A percentile compares a stretch with the other conserved stretches of the same genome.
Conservation (phyloP, 2,113 vertebrate species). For the Syrrhaptes paradoxus region DNA sequence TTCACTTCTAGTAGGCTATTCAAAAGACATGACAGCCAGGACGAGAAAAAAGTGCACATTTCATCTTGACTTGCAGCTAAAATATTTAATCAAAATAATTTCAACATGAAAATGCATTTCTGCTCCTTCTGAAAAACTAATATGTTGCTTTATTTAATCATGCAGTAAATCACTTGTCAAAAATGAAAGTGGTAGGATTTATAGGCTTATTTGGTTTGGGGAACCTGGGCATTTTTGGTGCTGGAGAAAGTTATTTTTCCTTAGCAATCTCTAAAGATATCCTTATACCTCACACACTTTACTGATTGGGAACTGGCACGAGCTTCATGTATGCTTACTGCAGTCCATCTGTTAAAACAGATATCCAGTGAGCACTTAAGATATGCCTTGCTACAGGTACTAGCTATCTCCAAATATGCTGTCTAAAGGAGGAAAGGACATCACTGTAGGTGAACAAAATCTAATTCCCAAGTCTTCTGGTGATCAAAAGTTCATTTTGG, state of each 20-base stretch:
- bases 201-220: neutral
- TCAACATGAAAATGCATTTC: neutral
- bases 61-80: neutral
- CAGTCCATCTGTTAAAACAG: slow-evolving; percentile 80
- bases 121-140: neutral
- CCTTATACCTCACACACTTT: neutral
- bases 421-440: neutral
- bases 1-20: neutral
- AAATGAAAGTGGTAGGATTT: neutral
- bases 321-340: neutral
- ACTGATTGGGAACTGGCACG: neutral
- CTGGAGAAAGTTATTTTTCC: neutral
- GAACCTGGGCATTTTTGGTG: neutral
- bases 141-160: neutral
- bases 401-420: neutral
- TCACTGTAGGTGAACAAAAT: neutral
- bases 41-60: neutral
- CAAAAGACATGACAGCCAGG: neutral
- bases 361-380: slow-evolving; percentile 37
- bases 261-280: neutral
- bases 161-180: neutral
- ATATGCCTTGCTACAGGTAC: slow-evolving; percentile 28
- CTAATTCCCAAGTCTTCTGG: neutral
- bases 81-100: neutral
- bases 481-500: neutral